Conservation (phyloP, 1,140 invertebrate species). For the Aphis craccivora region DNA sequence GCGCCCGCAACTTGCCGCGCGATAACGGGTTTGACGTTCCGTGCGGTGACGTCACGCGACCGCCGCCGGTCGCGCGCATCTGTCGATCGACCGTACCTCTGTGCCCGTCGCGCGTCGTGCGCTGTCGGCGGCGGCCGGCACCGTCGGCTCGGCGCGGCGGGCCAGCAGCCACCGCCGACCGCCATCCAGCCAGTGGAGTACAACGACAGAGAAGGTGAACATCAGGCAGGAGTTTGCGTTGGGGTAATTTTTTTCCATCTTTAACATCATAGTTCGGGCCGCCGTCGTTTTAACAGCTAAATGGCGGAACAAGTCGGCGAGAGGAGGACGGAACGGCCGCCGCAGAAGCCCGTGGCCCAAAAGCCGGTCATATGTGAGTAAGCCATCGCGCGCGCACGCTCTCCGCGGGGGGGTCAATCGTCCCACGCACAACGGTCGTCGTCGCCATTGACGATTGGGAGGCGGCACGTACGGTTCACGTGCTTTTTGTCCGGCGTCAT, state of each 20-base stretch:
- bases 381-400: slow-evolving; percentile 10
- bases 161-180: slow-evolving; percentile 11
- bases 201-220: slow-evolving; percentile 58
- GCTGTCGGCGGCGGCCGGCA: slow-evolving; percentile 33
- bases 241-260: slow-evolving; percentile 57
- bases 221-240: slow-evolving; percentile 57
- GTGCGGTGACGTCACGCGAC: background rate
- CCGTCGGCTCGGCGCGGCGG: background rate
- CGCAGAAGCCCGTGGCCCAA: slow-evolving; percentile 37
- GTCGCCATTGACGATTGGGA: slow-evolving; percentile 37
- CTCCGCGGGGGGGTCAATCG: background rate
- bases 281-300: slow-evolving; percentile 49
- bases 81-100: background rate
- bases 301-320: slow-evolving; percentile 57
- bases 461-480: slow-evolving; percentile 16
- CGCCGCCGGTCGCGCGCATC: background rate
- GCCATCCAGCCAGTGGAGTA: slow-evolving; percentile 50
- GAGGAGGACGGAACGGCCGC: slow-evolving; percentile 40
- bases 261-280: slow-evolving; percentile 53
- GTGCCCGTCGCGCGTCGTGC: background rate
- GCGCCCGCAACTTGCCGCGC: background rate
- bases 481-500: slow-evolving; percentile 32
- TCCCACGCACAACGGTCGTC: slow-evolving; percentile 26
- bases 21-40: background rate
- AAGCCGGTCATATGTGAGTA: slow-evolving; percentile 57